phyloP scores from a whole-genome alignment of 1,140 invertebrate genomes.

The Drosophila insularis region DNA sequence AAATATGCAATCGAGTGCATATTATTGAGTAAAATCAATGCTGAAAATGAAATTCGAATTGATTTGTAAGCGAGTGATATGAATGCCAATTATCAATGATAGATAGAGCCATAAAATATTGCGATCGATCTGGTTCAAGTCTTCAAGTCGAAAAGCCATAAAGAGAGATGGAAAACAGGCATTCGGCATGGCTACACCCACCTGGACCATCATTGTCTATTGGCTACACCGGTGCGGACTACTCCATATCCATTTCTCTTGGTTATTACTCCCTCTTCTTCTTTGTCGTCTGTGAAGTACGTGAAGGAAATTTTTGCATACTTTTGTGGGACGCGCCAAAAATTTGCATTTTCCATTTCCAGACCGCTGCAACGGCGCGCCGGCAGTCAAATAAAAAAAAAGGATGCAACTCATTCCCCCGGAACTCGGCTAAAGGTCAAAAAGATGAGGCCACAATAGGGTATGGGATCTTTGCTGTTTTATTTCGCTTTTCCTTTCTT shows the following conservation, averaged over 20 bases:
- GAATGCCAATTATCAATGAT: too few species aligned
- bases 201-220: too few species aligned
- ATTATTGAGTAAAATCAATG: too few species aligned
- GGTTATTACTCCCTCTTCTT: constrained; percentile 9
- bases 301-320: constrained; percentile 62
- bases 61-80: too few species aligned
- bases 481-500: not conserved
- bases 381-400: constrained; percentile 54
- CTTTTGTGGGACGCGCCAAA: constrained; percentile 62
- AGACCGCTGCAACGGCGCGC: constrained; percentile 13
- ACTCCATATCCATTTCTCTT: constrained; percentile 8
- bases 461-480: not conserved
- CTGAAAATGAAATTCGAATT: too few species aligned
- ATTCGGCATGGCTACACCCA: too few species aligned
- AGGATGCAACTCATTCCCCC: constrained; percentile 23
- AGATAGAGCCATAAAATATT: too few species aligned
- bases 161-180: not conserved
- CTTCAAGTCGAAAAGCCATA: not conserved
- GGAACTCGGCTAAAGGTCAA: constrained; percentile 5
- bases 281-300: not conserved
- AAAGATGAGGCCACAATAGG: constrained; percentile 13
- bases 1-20: too few species aligned
- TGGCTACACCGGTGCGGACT: not conserved
- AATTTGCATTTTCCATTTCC: constrained; percentile 75
- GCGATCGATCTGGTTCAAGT: too few species aligned